A percentile compares a stretch with the other conserved stretches of the same genome.
phyloP scores from a whole-genome alignment of 2,797 vertebrate species.

The Percopsis omiscomaycus region DNA sequence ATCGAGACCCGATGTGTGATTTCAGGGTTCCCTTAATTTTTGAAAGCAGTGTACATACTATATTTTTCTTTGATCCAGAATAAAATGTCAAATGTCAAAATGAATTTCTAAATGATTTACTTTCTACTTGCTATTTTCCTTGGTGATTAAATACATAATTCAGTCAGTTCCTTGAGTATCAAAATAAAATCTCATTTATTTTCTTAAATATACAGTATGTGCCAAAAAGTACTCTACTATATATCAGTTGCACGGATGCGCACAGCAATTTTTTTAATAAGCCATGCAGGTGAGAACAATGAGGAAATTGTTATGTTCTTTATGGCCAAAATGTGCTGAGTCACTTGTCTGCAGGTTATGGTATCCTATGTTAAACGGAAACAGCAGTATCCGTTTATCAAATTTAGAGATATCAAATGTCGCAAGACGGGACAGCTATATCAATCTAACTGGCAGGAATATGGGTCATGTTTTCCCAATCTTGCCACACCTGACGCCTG shows the following conservation, averaged over 20 bases:
- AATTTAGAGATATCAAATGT: not conserved
- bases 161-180: no score
- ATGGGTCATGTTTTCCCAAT: not conserved
- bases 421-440: not conserved
- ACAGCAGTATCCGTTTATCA: not conserved
- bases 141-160: no score
- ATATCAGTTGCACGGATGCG: no score
- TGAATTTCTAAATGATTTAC: not conserved
- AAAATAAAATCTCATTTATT: no score
- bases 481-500: constrained; percentile 18
- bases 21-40: no score
- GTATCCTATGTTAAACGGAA: not conserved
- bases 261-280: no score
- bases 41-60: no score
- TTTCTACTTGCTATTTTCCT: not conserved
- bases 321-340: not conserved
- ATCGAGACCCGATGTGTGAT: no score
- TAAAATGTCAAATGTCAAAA: not conserved
- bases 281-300: not conserved
- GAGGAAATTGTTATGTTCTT: not conserved
- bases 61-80: no score
- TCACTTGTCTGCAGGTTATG: not conserved
- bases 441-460: not conserved
- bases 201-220: no score
- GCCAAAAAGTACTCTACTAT: no score